Conservation (phyloP, 2,888 invertebrate genomes). For the Tipula helvola region DNA sequence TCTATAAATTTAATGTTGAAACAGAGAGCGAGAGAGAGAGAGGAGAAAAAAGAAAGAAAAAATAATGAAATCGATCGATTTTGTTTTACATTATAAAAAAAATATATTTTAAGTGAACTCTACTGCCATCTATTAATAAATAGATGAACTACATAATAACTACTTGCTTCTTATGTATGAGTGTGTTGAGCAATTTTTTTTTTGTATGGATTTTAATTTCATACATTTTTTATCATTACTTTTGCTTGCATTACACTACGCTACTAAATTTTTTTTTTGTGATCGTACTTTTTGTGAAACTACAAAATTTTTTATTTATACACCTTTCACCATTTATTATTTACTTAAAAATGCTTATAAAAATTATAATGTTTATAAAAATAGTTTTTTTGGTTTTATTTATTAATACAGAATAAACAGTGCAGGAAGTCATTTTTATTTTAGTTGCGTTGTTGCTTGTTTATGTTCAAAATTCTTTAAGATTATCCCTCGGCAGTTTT, state of each 20-base stretch:
- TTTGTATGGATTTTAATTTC: too few relatives aligned
- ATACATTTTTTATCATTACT: background rate
- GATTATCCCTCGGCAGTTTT: too few relatives aligned
- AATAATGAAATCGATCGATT: background rate
- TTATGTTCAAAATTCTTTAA: too few relatives aligned
- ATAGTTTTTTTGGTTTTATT: background rate
- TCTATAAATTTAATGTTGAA: slow-evolving; percentile 24
- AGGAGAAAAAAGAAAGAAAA: background rate
- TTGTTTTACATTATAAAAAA: too few relatives aligned
- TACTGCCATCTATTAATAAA: background rate
- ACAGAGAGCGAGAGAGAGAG: background rate
- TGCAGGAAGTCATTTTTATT: background rate
- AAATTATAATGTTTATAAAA: background rate
- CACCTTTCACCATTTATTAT: background rate
- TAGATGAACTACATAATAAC: background rate
- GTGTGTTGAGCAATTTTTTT: too few relatives aligned
- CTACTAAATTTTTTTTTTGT: background rate
- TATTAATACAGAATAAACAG: background rate
- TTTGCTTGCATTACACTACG: background rate
- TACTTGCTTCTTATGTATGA: too few relatives aligned
- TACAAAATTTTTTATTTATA: background rate
- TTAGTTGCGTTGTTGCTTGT: background rate
- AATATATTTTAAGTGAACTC: too few relatives aligned
- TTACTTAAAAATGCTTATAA: background rate
- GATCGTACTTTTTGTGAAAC: background rate